phyloP scores from a whole-genome alignment of 64 coral and sea anemone species.

The Stylophora pistillata region DNA sequence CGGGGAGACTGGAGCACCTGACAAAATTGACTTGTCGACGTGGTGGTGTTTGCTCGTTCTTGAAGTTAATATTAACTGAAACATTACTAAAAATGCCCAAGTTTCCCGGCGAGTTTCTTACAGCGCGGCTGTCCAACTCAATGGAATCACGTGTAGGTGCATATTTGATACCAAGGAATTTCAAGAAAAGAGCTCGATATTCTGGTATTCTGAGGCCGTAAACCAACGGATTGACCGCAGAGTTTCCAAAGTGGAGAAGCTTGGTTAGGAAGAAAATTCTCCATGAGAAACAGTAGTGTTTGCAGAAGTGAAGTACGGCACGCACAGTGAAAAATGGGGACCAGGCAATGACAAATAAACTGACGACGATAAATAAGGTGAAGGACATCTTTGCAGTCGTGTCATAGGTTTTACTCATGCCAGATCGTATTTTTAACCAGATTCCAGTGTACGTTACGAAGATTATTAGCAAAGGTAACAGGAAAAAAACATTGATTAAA shows the following conservation, averaged over 20 bases:
- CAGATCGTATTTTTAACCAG: constrained; percentile 16
- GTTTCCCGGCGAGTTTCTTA: not conserved
- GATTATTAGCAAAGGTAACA: constrained; percentile 15
- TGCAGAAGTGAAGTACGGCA: constrained; percentile 10
- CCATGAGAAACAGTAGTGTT: constrained; percentile 41
- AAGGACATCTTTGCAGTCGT: constrained; percentile 30
- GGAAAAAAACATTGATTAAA: constrained; percentile 47
- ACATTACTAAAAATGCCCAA: not conserved
- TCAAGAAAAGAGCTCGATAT: constrained; percentile 18
- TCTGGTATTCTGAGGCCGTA: constrained; percentile 63
- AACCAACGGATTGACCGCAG: constrained; percentile 48
- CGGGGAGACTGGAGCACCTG: not conserved
- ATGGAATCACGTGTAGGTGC: not conserved
- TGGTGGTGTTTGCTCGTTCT: not conserved
- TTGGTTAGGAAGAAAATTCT: constrained; percentile 58
- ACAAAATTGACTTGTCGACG: not conserved
- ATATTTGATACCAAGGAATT: constrained; percentile 2
- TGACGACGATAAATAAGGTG: constrained; percentile 57
- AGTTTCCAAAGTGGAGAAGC: constrained; percentile 52
- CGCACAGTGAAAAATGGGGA: constrained; percentile 58
- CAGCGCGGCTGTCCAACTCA: not conserved
- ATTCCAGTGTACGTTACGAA: constrained; percentile 18
- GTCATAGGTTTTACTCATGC: constrained; percentile 8
- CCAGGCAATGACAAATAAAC: constrained; percentile 49
- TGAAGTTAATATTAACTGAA: not conserved